These are phyloP conservation scores for Scomber scombrus DNA, from an alignment of 2,113 vertebrate genomes.

Conservation along the genomic window DNA sequence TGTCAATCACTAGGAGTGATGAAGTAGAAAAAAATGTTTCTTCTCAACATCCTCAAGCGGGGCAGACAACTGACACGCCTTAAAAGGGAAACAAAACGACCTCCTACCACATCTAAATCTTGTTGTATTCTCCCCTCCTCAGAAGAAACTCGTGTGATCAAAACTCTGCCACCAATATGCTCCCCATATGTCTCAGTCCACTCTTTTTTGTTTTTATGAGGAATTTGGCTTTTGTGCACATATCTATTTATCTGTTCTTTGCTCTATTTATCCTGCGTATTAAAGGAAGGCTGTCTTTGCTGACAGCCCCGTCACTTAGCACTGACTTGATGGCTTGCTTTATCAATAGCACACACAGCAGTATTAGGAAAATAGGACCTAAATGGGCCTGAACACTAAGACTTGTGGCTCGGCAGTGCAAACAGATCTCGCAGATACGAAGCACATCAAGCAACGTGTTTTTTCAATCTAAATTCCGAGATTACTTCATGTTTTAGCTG, in stretches of 20 bases:
- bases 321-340: conserved; percentile 54
- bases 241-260: conserved; percentile 56
- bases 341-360: conserved; percentile 47
- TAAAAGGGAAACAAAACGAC: conserved; percentile 79
- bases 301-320: conserved; percentile 71
- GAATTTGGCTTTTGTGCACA: conserved; percentile 62
- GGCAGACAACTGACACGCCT: conserved; percentile 73
- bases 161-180: conserved; percentile 77
- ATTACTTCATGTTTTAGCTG: conserved; percentile 73
- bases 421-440: conserved; percentile 68
- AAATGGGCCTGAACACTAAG: conserved; percentile 18
- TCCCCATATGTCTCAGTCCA: conserved; percentile 78
- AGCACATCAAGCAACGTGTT: conserved; percentile 64
- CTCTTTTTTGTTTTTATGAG: conserved; percentile 60
- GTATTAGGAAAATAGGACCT: conserved; percentile 39
- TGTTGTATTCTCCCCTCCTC: conserved; percentile 63
- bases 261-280: conserved; percentile 21
- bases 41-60: conserved; percentile 61
- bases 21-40: conserved; percentile 68
- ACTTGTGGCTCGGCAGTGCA: conserved; percentile 36
- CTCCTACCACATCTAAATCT: conserved; percentile 79
- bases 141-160: conserved; percentile 67
- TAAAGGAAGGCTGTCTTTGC: conserved; percentile 33
- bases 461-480: conserved; percentile 72
- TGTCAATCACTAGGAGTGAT: conserved; percentile 76